Percentiles rank a stretch among this genome's conserved stretches.
These are phyloP conservation scores for Mactra quadrangularis DNA, from an alignment of 1,140 invertebrate species.

Conservation along the genomic window DNA sequence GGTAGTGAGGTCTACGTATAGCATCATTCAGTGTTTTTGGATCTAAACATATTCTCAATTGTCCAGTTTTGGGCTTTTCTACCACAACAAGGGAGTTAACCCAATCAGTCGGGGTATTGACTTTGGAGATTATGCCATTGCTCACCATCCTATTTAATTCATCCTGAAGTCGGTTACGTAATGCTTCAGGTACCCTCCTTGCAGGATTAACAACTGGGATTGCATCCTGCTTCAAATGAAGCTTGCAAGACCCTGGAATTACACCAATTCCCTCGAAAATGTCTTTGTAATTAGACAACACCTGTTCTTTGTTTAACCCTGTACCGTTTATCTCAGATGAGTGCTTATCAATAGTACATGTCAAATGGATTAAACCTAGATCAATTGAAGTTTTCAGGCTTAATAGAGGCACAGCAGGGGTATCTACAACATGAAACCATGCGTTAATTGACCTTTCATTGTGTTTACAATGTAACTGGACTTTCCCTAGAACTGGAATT, in stretches of 20 bases:
- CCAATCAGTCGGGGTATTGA: conserved; percentile 61
- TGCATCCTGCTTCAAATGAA: conserved; percentile 41
- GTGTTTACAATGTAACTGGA: conserved; percentile 5
- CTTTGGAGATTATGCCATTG: conserved; percentile 54
- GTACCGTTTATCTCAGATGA: background rate
- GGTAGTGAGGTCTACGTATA: conserved; percentile 75
- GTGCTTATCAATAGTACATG: conserved; percentile 6
- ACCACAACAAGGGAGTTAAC: conserved; percentile 60
- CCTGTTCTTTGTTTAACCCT: conserved; percentile 1
- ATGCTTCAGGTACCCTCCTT: conserved; percentile 56
- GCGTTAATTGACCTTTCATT: background rate
- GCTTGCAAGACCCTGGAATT: conserved; percentile 49
- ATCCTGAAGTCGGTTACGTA: conserved; percentile 63
- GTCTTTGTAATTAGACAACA: conserved; percentile 45
- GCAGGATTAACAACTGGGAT: conserved; percentile 48
- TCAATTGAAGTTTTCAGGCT: conserved; percentile 17
- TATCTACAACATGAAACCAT: conserved; percentile 23
- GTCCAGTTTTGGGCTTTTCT: conserved; percentile 44
- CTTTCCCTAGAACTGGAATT: background rate
- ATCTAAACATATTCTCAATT: conserved; percentile 31
- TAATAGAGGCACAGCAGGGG: conserved; percentile 1
- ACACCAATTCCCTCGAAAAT: conserved; percentile 51
- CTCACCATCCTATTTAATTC: conserved; percentile 52
- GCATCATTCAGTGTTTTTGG: conserved; percentile 82
- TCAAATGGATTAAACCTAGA: conserved; percentile 19